phyloP scores from a whole-genome alignment of 2,888 invertebrate species.

The Endotricha flammealis region DNA sequence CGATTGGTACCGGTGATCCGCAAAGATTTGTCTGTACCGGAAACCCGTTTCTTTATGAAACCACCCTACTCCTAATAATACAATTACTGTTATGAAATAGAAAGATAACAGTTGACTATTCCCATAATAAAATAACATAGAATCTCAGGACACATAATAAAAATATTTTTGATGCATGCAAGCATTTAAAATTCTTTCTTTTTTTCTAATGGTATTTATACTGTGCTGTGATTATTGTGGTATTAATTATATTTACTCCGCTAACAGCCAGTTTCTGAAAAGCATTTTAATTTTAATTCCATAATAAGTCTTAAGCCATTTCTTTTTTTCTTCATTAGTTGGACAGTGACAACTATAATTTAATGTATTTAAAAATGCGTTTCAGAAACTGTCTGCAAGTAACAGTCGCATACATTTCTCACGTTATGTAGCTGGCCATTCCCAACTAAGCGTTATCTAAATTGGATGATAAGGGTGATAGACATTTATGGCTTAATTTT shows the following conservation, averaged over 20 bases:
- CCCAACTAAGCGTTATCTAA: slow-evolving; percentile 19
- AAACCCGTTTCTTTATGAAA: no score
- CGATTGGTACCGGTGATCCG: no score
- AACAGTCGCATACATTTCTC: slow-evolving; percentile 22
- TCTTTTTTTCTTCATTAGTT: no score
- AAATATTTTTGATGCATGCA: slow-evolving; percentile 4
- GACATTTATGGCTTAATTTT: slow-evolving; percentile 26
- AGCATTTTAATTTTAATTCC: no score
- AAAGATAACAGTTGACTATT: slow-evolving; percentile 16
- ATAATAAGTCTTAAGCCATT: no score
- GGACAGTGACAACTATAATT: no score
- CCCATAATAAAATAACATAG: slow-evolving; percentile 7
- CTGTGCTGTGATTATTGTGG: slow-evolving; percentile 27
- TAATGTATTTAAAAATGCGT: no score
- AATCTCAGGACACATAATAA: slow-evolving; percentile 1
- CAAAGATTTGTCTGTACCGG: no score
- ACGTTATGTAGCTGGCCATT: slow-evolving; percentile 44
- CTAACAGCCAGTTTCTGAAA: no score
- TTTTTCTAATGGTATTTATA: slow-evolving; percentile 54
- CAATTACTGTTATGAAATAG: slow-evolving; percentile 12
- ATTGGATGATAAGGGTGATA: background rate
- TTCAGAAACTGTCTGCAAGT: background rate
- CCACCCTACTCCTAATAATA: slow-evolving; percentile 12
- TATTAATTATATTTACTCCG: no score
- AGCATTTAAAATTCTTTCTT: slow-evolving; percentile 11